Percentiles rank a stretch among this genome's conserved stretches.
Conservation (phyloP, 2,888 invertebrate genomes). For the Cephus runcator region DNA sequence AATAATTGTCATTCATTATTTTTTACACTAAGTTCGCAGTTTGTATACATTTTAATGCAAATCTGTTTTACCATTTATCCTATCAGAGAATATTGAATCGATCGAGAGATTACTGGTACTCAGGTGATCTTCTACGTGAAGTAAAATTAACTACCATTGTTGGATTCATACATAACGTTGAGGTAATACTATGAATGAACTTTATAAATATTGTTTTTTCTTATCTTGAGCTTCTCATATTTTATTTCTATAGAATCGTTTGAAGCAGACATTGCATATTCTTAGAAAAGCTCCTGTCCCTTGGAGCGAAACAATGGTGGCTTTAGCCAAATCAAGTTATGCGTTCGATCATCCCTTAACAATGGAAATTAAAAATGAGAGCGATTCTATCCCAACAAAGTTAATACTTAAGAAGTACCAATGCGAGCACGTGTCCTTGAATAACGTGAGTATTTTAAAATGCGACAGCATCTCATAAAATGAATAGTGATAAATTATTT, state of each 20-base stretch:
- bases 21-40: background rate
- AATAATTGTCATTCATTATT: constrained; percentile 9
- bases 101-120: constrained; percentile 55
- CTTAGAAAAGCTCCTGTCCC: constrained; percentile 62
- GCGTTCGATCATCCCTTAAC: constrained; percentile 58
- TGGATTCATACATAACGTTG: constrained; percentile 49
- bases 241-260: constrained; percentile 43
- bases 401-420: constrained; percentile 66
- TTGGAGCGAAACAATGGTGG: constrained; percentile 57
- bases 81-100: constrained; percentile 45
- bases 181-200: constrained; percentile 34
- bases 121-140: constrained; percentile 62
- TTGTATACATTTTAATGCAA: background rate
- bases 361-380: constrained; percentile 56
- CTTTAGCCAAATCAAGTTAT: constrained; percentile 50
- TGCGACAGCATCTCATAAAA: constrained; percentile 1
- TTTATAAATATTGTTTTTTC: background rate
- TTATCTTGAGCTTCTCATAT: background rate
- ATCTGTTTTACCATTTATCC: background rate
- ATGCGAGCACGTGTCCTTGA: constrained; percentile 54
- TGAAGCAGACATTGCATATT: constrained; percentile 53
- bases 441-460: constrained; percentile 48
- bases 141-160: constrained; percentile 48
- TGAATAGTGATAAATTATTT: background rate
- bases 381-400: constrained; percentile 62